Percentiles rank a stretch among this genome's conserved stretches.
Conservation (phyloP, 2,113 vertebrate genomes). For the Oryzias javanicus region DNA sequence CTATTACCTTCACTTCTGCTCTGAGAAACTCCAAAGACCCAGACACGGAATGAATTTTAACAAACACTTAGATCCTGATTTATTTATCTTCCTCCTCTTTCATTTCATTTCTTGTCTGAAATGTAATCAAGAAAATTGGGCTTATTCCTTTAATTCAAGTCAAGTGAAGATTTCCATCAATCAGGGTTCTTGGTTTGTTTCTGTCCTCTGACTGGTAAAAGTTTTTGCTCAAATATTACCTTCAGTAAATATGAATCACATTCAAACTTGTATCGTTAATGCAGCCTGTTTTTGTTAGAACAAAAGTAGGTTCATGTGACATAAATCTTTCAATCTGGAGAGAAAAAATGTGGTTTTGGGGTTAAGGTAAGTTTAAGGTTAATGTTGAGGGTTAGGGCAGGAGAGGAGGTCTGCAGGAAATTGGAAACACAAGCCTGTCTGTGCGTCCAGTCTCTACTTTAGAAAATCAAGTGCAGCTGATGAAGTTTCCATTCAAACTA, state of each 20-base stretch:
- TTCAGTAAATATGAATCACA: too few relatives aligned
- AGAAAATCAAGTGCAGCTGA: neutral
- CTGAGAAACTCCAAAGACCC: constrained; percentile 21
- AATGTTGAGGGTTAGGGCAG: neutral
- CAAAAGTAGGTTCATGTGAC: neutral
- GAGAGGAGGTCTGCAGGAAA: too few relatives aligned
- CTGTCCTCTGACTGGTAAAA: neutral
- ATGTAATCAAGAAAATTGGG: neutral
- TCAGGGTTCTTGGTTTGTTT: neutral
- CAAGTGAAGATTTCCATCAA: neutral
- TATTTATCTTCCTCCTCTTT: neutral
- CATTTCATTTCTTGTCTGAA: constrained; percentile 1
- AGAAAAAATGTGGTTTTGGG: neutral
- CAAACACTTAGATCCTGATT: constrained; percentile 6
- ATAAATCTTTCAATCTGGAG: neutral
- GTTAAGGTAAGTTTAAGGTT: neutral
- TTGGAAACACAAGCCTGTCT: neutral
- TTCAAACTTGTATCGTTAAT: neutral
- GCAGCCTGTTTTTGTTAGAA: neutral
- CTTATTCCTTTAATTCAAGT: neutral
- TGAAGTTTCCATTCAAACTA: neutral
- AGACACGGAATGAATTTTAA: constrained; percentile 34
- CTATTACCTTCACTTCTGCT: constrained; percentile 36
- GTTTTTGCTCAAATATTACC: too few relatives aligned
- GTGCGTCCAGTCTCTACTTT: neutral